These are phyloP conservation scores for Seira musarum DNA, from an alignment of 2,888 invertebrate species.

Conservation along the genomic window DNA sequence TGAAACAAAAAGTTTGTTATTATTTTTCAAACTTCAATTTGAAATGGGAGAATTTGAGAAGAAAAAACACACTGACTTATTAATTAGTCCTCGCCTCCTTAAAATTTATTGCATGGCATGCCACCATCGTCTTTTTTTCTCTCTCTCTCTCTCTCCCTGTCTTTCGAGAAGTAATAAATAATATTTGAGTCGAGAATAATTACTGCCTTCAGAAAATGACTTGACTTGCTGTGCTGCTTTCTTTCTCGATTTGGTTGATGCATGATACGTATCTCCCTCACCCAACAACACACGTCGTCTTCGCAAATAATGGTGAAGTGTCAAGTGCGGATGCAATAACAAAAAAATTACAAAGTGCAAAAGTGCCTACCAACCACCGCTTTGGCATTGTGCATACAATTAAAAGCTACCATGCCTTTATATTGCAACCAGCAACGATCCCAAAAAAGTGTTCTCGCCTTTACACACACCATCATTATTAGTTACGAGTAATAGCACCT, in stretches of 20 bases:
- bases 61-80: constrained; percentile 47
- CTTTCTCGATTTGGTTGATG: neutral
- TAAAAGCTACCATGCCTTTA: too few relatives aligned
- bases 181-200: constrained; percentile 56
- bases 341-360: too few relatives aligned
- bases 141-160: constrained; percentile 35
- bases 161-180: constrained; percentile 57
- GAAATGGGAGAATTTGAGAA: too few relatives aligned
- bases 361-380: too few relatives aligned
- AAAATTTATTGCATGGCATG: constrained; percentile 53
- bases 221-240: constrained; percentile 42
- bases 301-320: too few relatives aligned
- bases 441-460: constrained; percentile 30
- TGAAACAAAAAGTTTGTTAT: constrained; percentile 20
- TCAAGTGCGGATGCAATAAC: too few relatives aligned
- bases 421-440: too few relatives aligned
- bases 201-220: constrained; percentile 45
- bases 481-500: too few relatives aligned
- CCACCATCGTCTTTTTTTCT: constrained; percentile 46
- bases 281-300: neutral
- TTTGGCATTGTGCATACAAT: too few relatives aligned
- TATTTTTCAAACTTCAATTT: neutral
- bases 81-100: constrained; percentile 57
- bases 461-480: constrained; percentile 24
- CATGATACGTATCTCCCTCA: neutral